Base-by-base conservation (phyloP, 2,797 vertebrate species). In the Psittacula echo region DNA sequence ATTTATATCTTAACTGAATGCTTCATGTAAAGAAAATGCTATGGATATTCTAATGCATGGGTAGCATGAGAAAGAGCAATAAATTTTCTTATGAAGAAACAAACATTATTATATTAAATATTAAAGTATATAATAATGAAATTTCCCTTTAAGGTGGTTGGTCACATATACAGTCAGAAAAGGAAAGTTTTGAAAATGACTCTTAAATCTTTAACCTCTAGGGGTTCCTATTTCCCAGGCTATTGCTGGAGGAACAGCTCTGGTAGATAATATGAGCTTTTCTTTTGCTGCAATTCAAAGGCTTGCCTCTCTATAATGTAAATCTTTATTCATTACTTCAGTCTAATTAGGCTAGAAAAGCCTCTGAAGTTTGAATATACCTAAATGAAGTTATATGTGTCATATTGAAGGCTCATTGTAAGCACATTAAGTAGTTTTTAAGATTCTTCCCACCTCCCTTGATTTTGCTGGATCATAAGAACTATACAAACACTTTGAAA, bases 201-300 rank as follows among this genome's bases (percentile, higher is more conserved):
- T 94, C 92, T 96, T 94, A 96, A 97, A 96, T 94, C 90, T 97
- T 94, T 93, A 97, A 91, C 92, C 97, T 97, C 97, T 86, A 91
- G 96, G 95, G 97, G 95, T 95, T 97, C 97, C 97, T 97, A 96
- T 97, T 98, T 97, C 44, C 68, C 90, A 97, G 91, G 85, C 88
- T 96, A 95, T 97, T 92, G 78, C 79, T 78, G 66, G 78, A 80
- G 66, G 41, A 90, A 61, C 68, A 77, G 89, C 92, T 87, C 32
- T 19, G 23, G 48, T 37, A 91, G 79, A 92, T 80, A 85, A 89
- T 17, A 62, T 5, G 47, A 94, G 96, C 78, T 92, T 94, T 92
- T 86, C 66, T 94, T 89, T 92, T 94, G 89, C 95, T 96, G 85
- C 79, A 93, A 26, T 94, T 96, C 82, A 73, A 47, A 64, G 73